Percentiles rank a stretch among this genome's conserved stretches.
Evolutionary conservation across 2,888 invertebrate species (phyloP).

Genomic region (Torymus texanus): DNA sequence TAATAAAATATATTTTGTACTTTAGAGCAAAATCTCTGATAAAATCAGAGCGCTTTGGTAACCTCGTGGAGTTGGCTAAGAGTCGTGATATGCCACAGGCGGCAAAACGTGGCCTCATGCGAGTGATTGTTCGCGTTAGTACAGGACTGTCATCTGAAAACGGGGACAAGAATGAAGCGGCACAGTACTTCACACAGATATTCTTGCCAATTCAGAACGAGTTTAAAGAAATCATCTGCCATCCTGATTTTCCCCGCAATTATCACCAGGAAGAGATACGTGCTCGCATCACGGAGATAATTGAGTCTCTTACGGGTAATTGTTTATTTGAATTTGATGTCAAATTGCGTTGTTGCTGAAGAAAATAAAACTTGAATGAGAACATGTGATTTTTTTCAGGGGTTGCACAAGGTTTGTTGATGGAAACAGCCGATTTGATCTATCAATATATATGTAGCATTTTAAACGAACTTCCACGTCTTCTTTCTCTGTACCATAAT

Average conservation of each 20-base stretch:
- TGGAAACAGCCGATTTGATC: constrained; percentile 75
- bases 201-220: constrained; percentile 77
- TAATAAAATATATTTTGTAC: background rate
- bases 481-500: constrained; percentile 86
- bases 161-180: background rate
- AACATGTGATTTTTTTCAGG: constrained; percentile 73
- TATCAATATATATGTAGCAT: constrained; percentile 81
- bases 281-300: constrained; percentile 82
- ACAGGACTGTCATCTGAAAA: constrained; percentile 72
- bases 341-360: too few species aligned
- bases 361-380: too few species aligned
- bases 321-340: too few species aligned
- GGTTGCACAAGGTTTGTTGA: constrained; percentile 80
- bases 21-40: constrained; percentile 63
- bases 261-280: constrained; percentile 81
- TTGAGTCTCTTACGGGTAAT: constrained; percentile 83
- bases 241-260: constrained; percentile 77
- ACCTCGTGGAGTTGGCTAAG: constrained; percentile 77
- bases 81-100: constrained; percentile 77
- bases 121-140: constrained; percentile 84
- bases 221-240: constrained; percentile 77
- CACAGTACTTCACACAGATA: constrained; percentile 65
- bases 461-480: constrained; percentile 81
- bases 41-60: constrained; percentile 79
- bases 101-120: constrained; percentile 82